A percentile compares a stretch with the other conserved stretches of the same genome.
Evolutionary conservation across 1,140 invertebrate species (phyloP).

Genomic region (Arctopsyche grandis): DNA sequence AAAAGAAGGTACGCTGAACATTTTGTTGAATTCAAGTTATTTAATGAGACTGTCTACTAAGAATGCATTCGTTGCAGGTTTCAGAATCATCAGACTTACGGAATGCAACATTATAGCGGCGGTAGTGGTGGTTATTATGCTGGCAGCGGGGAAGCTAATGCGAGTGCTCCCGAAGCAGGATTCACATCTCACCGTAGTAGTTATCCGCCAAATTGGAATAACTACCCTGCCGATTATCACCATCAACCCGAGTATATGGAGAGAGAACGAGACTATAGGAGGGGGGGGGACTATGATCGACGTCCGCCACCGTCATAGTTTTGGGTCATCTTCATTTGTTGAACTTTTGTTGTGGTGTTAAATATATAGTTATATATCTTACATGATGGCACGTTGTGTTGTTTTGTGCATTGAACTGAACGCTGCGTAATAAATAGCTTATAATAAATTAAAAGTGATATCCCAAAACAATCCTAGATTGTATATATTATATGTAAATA

Average conservation of each 20-base stretch:
- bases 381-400: not conserved
- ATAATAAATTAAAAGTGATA: conserved; percentile 17
- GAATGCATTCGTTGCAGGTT: conserved; percentile 18
- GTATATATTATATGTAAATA: conserved; percentile 27
- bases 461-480: not conserved
- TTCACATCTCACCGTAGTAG: conserved; percentile 36
- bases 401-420: conserved; percentile 2
- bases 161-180: conserved; percentile 3
- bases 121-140: conserved; percentile 19
- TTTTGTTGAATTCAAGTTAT: not conserved
- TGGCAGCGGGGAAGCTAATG: conserved; percentile 28
- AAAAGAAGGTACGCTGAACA: conserved; percentile 59
- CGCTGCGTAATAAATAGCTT: not conserved
- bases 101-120: not conserved
- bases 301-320: conserved; percentile 48
- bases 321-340: too few relatives aligned
- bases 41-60: not conserved
- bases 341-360: not conserved
- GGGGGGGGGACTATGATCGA: conserved; percentile 47
- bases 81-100: conserved; percentile 26
- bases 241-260: conserved; percentile 37
- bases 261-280: conserved; percentile 46
- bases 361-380: not conserved
- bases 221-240: conserved; percentile 50
- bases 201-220: conserved; percentile 51